A percentile compares a stretch with the other conserved stretches of the same genome.
phyloP scores from a whole-genome alignment of 30 jellyfish, hydroid and myxozoan genomes.

The Aurelia sp. region DNA sequence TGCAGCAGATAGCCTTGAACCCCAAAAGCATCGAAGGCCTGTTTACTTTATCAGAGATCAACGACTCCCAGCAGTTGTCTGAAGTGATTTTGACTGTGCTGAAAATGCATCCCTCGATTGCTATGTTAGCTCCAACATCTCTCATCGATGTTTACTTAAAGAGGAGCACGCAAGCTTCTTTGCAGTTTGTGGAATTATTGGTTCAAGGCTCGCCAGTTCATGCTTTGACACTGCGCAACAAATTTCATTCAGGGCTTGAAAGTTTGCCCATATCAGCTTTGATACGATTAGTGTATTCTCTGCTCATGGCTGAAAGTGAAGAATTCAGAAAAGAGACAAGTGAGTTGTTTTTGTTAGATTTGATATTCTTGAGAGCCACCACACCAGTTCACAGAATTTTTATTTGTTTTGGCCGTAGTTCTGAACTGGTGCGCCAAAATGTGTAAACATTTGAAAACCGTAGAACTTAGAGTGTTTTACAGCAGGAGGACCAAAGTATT shows the following conservation, averaged over 20 bases:
- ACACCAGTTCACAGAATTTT: too few species aligned
- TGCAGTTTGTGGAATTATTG: background rate
- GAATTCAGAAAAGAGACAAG: slow-evolving; percentile 10
- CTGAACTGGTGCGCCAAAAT: too few species aligned
- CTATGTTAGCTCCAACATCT: background rate
- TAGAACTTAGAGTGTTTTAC: too few species aligned
- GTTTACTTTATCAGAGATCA: slow-evolving; percentile 2
- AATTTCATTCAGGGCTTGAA: background rate
- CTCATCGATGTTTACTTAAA: slow-evolving; percentile 7
- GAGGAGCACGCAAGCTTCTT: background rate
- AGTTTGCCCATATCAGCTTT: background rate
- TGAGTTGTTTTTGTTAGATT: background rate
- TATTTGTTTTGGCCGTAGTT: too few species aligned
- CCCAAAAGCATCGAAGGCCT: slow-evolving; percentile 7
- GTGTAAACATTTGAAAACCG: too few species aligned
- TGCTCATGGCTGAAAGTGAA: slow-evolving; percentile 6
- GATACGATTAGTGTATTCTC: slow-evolving; percentile 3
- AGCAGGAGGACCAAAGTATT: too few species aligned
- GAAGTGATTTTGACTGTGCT: background rate
- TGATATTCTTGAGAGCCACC: background rate
- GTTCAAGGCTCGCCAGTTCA: slow-evolving; percentile 19
- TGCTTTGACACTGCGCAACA: background rate
- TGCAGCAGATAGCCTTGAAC: background rate
- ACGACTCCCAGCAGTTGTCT: background rate
- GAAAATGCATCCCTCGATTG: background rate